phyloP scores from a whole-genome alignment of 2,113 vertebrate genomes.

The Cichladusa arquata region DNA sequence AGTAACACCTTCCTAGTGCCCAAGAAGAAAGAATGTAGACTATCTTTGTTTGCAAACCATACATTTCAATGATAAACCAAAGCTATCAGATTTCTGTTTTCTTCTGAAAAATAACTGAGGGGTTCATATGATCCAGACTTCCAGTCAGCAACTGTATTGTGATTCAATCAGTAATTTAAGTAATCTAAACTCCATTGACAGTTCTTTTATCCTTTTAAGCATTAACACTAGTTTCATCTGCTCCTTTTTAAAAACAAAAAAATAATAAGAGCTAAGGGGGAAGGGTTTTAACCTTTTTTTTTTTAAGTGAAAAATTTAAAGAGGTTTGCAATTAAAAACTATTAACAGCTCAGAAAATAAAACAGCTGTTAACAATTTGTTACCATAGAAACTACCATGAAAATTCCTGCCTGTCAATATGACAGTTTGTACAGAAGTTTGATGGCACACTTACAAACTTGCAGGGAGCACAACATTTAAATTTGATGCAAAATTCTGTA shows the following conservation, averaged over 20 bases:
- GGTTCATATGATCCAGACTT: not conserved
- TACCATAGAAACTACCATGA: not conserved
- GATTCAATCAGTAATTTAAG: not conserved
- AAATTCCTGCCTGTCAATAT: not conserved
- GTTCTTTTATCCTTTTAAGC: not conserved
- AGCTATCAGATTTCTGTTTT: not conserved
- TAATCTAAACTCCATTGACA: not conserved
- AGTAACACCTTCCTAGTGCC: not conserved
- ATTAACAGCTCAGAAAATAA: not conserved
- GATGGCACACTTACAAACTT: not conserved
- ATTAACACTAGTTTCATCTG: not conserved
- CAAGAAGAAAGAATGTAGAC: not conserved
- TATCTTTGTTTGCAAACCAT: not conserved
- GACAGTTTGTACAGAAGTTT: not conserved
- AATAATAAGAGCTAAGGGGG: not conserved
- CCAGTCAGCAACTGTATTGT: not conserved
- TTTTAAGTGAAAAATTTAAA: not conserved
- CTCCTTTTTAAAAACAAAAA: not conserved
- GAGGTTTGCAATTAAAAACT: not conserved
- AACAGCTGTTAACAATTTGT: not conserved
- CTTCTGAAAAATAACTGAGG: not conserved
- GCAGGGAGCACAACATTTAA: not conserved
- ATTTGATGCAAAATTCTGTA: not conserved
- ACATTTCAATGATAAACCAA: not conserved
- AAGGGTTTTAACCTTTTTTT: rapidly evolving